These are phyloP conservation scores for Phodopus roborovskii DNA, from an alignment of 2,113 vertebrate species.

Conservation along the genomic window DNA sequence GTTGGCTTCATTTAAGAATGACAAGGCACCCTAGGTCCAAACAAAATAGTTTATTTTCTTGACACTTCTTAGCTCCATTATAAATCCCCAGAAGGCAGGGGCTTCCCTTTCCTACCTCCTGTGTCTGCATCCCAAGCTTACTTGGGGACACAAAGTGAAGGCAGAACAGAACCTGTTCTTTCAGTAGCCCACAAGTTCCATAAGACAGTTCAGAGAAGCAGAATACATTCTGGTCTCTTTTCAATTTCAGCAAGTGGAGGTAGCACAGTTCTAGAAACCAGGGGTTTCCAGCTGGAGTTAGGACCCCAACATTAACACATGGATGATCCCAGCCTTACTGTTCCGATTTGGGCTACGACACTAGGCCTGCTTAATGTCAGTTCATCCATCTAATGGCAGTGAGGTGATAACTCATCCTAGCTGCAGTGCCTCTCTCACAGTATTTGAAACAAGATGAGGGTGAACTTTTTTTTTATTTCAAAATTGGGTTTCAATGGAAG, in stretches of 20 bases:
- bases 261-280: neutral
- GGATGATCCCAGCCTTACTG: neutral
- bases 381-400: neutral
- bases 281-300: neutral
- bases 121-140: neutral
- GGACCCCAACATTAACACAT: rapidly evolving
- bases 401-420: neutral
- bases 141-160: neutral
- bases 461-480: neutral
- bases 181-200: neutral
- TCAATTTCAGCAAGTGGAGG: neutral
- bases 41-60: neutral
- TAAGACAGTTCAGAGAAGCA: neutral
- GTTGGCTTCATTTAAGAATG: neutral
- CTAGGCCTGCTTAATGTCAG: neutral
- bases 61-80: neutral
- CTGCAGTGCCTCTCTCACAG: neutral
- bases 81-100: neutral
- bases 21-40: neutral
- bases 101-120: neutral
- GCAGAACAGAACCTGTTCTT: neutral
- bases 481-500: neutral
- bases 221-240: neutral
- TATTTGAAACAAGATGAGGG: neutral
- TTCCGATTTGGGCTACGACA: neutral